phyloP scores from a whole-genome alignment of 1,140 invertebrate genomes.

The Cephus cinctus region DNA sequence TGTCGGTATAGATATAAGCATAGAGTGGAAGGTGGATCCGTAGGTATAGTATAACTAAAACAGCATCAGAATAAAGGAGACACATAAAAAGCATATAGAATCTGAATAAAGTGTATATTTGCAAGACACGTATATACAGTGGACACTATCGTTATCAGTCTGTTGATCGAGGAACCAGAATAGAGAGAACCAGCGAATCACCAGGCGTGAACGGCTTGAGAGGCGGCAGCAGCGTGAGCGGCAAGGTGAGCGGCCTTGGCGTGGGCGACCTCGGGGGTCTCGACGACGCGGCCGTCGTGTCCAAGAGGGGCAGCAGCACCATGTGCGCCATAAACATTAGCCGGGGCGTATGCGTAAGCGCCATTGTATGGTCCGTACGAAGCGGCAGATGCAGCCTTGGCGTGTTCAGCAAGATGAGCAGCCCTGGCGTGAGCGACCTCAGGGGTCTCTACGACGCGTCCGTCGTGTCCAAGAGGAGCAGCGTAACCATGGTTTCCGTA shows the following conservation, averaged over 20 bases:
- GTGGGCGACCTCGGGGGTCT: conserved; percentile 60
- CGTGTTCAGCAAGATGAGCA: conserved; percentile 41
- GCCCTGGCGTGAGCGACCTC: conserved; percentile 47
- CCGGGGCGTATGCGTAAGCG: neutral
- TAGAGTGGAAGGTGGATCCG: no score
- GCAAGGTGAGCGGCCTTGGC: conserved; percentile 58
- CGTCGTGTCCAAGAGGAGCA: conserved; percentile 28
- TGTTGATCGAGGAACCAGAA: no score
- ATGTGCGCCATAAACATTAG: conserved; percentile 12
- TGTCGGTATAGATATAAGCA: no score
- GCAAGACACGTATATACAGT: no score
- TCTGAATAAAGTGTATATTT: no score
- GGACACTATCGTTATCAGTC: no score
- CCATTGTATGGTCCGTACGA: conserved; percentile 28
- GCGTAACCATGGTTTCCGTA: conserved; percentile 30
- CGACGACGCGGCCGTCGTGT: conserved; percentile 55
- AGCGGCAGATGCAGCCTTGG: conserved; percentile 33
- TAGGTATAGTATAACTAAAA: no score
- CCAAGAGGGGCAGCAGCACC: conserved; percentile 43
- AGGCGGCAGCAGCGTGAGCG: conserved; percentile 43
- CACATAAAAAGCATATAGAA: no score
- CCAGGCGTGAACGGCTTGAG: conserved; percentile 36
- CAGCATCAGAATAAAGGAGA: no score
- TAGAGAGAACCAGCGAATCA: no score
- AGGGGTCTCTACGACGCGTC: conserved; percentile 43